Conservation (phyloP, 1,140 invertebrate species). For the Calycopis cecrops region DNA sequence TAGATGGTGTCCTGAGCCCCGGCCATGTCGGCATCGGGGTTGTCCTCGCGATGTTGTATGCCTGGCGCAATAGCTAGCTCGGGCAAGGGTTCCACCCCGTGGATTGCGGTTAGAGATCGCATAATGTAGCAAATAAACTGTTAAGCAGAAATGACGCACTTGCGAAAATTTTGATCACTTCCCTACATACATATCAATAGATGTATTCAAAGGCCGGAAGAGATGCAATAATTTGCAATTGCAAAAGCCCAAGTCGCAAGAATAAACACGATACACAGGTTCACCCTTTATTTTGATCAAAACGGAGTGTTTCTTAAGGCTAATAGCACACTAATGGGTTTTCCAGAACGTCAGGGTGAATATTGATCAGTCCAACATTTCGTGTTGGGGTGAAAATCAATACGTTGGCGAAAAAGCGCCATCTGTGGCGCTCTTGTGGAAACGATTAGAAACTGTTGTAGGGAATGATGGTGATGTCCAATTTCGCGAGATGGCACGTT, state of each 20-base stretch:
- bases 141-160: conserved; percentile 57
- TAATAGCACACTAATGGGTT: conserved; percentile 37
- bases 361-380: conserved; percentile 57
- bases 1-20: conserved; percentile 97
- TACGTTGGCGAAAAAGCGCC: conserved; percentile 45
- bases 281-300: too few relatives aligned
- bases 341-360: conserved; percentile 47
- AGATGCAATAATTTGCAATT: too few relatives aligned
- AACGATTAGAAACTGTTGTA: background rate
- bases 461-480: background rate
- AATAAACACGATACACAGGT: too few relatives aligned
- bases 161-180: conserved; percentile 52
- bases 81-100: conserved; percentile 63
- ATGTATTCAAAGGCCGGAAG: too few relatives aligned
- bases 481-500: background rate
- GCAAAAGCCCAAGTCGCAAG: too few relatives aligned
- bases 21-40: conserved; percentile 79
- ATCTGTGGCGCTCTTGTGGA: conserved; percentile 32
- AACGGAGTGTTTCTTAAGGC: too few relatives aligned
- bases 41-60: conserved; percentile 40
- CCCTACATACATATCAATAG: conserved; percentile 43
- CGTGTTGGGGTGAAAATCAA: conserved; percentile 54
- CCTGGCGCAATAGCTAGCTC: conserved; percentile 53
- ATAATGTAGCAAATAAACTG: conserved; percentile 70
- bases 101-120: conserved; percentile 62